Evolutionary conservation across 2,113 vertebrate genomes (phyloP).

Genomic region (Nerophis lumbriciformis): DNA sequence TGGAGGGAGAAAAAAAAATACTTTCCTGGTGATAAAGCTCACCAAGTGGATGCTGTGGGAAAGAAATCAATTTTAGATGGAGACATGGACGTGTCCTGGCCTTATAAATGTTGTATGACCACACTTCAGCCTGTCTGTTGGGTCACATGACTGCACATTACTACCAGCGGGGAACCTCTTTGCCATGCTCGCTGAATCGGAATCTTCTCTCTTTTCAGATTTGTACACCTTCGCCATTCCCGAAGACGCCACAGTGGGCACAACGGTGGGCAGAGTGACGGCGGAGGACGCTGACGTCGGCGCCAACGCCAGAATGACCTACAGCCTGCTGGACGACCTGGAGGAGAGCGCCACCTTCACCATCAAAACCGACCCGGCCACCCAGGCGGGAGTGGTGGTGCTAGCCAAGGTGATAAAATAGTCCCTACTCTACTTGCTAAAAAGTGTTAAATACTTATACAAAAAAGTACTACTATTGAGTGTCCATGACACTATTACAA

Average conservation of each 20-base stretch:
- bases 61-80: constrained; percentile 56
- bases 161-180: constrained; percentile 20
- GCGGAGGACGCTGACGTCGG: constrained; percentile 84
- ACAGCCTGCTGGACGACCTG: constrained; percentile 76
- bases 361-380: constrained; percentile 77
- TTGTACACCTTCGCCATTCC: constrained; percentile 79
- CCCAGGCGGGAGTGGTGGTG: constrained; percentile 85
- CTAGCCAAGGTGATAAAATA: constrained; percentile 77
- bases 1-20: constrained; percentile 42
- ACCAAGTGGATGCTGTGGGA: constrained; percentile 43
- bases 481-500: too few relatives aligned
- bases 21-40: constrained; percentile 49
- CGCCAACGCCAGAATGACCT: constrained; percentile 84
- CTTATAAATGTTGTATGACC: constrained; percentile 52
- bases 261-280: constrained; percentile 77
- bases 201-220: constrained; percentile 53
- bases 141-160: constrained; percentile 47
- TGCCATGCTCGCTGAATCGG: constrained; percentile 2
- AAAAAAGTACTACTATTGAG: too few relatives aligned
- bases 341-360: constrained; percentile 73
- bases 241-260: constrained; percentile 76
- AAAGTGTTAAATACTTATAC: background rate
- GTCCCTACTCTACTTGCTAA: background rate
- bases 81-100: constrained; percentile 30
- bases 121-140: constrained; percentile 44